phyloP scores from a whole-genome alignment of 2,888 invertebrate species.

The Zhengitettix transpicula region DNA sequence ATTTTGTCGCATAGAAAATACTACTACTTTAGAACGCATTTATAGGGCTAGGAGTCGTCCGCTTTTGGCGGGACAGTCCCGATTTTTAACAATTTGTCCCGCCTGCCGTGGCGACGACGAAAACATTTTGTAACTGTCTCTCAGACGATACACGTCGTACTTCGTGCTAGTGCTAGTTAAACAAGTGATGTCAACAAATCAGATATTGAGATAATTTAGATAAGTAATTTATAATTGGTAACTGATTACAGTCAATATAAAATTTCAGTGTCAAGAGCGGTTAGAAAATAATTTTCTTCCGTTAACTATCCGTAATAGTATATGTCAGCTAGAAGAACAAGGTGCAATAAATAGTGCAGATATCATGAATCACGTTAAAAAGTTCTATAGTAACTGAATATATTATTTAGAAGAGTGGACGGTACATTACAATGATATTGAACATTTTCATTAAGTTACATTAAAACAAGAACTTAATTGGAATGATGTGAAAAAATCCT shows the following conservation, averaged over 20 bases:
- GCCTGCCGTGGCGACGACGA: background rate
- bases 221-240: background rate
- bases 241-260: no score
- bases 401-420: background rate
- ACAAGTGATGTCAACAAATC: background rate
- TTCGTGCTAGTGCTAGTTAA: background rate
- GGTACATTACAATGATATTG: no score
- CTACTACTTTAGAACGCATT: no score
- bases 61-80: no score
- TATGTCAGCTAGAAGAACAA: background rate
- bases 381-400: background rate
- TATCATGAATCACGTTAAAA: background rate
- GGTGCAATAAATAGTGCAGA: background rate
- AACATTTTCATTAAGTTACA: background rate
- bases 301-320: background rate
- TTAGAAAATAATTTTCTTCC: background rate
- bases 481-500: background rate
- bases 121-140: background rate
- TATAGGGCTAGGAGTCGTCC: no score
- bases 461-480: background rate
- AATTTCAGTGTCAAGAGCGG: background rate
- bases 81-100: no score
- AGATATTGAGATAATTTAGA: background rate
- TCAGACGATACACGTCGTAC: background rate
- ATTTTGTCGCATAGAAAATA: no score